Percentiles rank a stretch among this genome's conserved stretches.
These are phyloP conservation scores for Allophyes oxyacanthae DNA, from an alignment of 2,888 invertebrate species.

Conservation along the genomic window DNA sequence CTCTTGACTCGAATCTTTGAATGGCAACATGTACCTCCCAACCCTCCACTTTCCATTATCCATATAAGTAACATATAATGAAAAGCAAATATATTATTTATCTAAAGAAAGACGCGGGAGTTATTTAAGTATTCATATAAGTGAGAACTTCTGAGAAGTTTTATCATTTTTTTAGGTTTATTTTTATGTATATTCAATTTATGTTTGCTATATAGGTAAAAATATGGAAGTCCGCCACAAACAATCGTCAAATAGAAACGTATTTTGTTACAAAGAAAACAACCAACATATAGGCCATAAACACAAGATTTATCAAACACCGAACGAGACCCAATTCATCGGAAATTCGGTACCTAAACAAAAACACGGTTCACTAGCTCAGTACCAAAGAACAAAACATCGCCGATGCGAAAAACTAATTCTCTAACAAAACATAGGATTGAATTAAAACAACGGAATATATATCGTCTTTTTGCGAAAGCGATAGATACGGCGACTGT, in stretches of 20 bases:
- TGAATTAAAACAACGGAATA: slow-evolving; percentile 54
- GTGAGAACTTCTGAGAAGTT: too few relatives aligned
- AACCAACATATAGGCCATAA: slow-evolving; percentile 38
- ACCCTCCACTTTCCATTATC: too few relatives aligned
- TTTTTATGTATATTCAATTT: too few relatives aligned
- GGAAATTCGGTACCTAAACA: slow-evolving; percentile 34
- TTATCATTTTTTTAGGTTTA: too few relatives aligned
- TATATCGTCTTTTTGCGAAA: slow-evolving; percentile 42
- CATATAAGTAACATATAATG: too few relatives aligned
- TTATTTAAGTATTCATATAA: too few relatives aligned
- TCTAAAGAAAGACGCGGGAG: too few relatives aligned
- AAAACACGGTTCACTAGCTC: slow-evolving; percentile 31
- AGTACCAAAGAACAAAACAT: slow-evolving; percentile 41
- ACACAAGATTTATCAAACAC: slow-evolving; percentile 48
- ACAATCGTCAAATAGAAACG: slow-evolving; percentile 1
- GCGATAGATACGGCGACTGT: slow-evolving; percentile 42
- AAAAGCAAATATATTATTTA: too few relatives aligned
- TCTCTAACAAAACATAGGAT: slow-evolving; percentile 52
- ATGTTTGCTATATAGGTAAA: background rate
- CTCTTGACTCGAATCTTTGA: too few relatives aligned
- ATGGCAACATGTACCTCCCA: too few relatives aligned
- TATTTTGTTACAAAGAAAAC: slow-evolving; percentile 36
- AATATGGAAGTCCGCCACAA: background rate
- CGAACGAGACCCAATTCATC: slow-evolving; percentile 40
- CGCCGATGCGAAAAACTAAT: slow-evolving; percentile 43